Conservation (phyloP, 2,888 invertebrate genomes). For the Tupiocoris notatus region DNA sequence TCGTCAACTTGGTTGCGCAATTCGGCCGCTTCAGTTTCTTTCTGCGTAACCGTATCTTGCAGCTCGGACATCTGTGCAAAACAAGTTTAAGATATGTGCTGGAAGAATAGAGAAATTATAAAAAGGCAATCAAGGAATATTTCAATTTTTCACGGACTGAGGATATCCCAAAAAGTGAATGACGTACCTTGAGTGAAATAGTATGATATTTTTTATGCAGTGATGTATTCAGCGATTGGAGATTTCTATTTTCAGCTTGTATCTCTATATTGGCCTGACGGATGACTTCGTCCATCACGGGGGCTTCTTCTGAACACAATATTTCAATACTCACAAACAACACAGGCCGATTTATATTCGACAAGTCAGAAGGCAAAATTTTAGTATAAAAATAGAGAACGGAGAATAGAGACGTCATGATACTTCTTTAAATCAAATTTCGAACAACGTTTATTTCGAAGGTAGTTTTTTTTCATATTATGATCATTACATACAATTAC, state of each 20-base stretch:
- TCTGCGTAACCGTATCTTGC: constrained; percentile 82
- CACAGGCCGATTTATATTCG: too few species aligned
- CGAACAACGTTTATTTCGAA: too few species aligned
- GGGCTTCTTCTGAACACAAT: constrained; percentile 61
- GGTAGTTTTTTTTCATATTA: too few species aligned
- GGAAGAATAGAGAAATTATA: too few species aligned
- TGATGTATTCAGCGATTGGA: constrained; percentile 87
- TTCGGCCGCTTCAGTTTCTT: constrained; percentile 93
- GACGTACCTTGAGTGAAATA: constrained; percentile 72
- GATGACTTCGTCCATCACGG: constrained; percentile 76
- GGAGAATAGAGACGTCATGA: too few species aligned
- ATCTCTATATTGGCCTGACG: constrained; percentile 82
- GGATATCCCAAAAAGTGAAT: background rate
- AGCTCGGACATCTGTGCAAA: constrained; percentile 75
- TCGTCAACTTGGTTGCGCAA: constrained; percentile 95
- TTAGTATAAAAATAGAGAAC: too few species aligned
- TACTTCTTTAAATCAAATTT: too few species aligned
- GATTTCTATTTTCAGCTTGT: constrained; percentile 83
- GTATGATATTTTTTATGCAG: constrained; percentile 92
- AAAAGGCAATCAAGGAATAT: too few species aligned
- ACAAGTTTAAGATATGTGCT: too few species aligned
- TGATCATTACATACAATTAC: too few species aligned
- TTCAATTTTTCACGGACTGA: too few species aligned
- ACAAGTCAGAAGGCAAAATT: too few species aligned
- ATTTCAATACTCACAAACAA: background rate